Conservation (phyloP, 1,140 invertebrate species). For the Neocloeon triangulifer region DNA sequence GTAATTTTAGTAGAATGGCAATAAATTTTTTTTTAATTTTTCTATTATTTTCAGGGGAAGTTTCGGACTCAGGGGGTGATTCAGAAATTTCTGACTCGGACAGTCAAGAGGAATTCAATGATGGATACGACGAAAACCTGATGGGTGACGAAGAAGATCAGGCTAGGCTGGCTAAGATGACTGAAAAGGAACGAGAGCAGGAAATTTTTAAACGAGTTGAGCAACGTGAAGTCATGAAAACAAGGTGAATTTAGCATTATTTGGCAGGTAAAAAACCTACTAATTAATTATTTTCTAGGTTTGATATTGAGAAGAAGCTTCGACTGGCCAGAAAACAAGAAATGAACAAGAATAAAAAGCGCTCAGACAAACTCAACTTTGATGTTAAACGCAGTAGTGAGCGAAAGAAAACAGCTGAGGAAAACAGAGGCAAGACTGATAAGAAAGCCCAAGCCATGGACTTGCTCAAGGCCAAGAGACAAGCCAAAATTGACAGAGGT, state of each 20-base stretch:
- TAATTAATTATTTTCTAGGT: slow-evolving; percentile 27
- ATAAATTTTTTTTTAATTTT: too few species aligned
- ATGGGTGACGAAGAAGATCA: slow-evolving; percentile 95
- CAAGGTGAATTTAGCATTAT: slow-evolving; percentile 27
- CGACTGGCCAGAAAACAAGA: slow-evolving; percentile 65
- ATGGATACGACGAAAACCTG: slow-evolving; percentile 85
- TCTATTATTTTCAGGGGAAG: slow-evolving; percentile 27
- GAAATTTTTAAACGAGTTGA: slow-evolving; percentile 93
- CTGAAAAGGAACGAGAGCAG: slow-evolving; percentile 90
- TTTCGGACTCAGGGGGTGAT: slow-evolving; percentile 29
- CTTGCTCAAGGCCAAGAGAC: slow-evolving; percentile 64
- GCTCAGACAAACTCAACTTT: slow-evolving; percentile 28
- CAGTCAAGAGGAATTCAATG: slow-evolving; percentile 45
- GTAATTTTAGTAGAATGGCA: slow-evolving; percentile 14
- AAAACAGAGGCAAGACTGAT: slow-evolving; percentile 54
- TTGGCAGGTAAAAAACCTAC: background rate
- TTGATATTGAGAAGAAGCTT: slow-evolving; percentile 92
- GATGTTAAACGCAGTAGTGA: slow-evolving; percentile 68
- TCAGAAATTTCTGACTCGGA: slow-evolving; percentile 21
- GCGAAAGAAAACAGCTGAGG: slow-evolving; percentile 77
- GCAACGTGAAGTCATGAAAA: slow-evolving; percentile 77
- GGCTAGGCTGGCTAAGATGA: slow-evolving; percentile 68
- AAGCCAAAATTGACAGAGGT: slow-evolving; percentile 54
- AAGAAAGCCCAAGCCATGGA: slow-evolving; percentile 83
- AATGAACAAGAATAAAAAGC: slow-evolving; percentile 25